These are phyloP conservation scores for Porites lutea DNA, from an alignment of 64 coral and sea anemone species.

Conservation along the genomic window DNA sequence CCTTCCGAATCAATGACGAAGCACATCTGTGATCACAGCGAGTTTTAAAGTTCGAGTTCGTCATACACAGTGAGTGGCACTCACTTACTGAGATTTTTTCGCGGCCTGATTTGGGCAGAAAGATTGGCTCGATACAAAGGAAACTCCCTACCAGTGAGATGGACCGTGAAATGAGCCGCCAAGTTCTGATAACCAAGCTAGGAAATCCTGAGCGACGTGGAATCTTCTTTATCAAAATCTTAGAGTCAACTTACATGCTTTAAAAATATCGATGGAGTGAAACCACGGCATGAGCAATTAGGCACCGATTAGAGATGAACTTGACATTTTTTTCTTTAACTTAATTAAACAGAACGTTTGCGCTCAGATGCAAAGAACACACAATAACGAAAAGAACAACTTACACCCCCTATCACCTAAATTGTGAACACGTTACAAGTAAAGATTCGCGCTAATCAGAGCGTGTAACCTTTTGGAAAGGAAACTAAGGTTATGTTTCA, in stretches of 20 bases:
- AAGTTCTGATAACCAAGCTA: constrained; percentile 15
- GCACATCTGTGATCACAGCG: too few relatives aligned
- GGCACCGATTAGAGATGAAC: neutral
- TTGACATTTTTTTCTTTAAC: too few relatives aligned
- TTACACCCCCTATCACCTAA: neutral
- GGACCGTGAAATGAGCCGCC: neutral
- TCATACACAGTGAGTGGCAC: too few relatives aligned
- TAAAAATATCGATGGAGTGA: neutral
- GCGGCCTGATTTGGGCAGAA: too few relatives aligned
- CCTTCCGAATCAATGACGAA: neutral
- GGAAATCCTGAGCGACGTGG: constrained; percentile 46
- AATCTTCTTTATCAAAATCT: constrained; percentile 43
- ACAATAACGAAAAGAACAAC: too few relatives aligned
- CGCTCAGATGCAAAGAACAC: too few relatives aligned
- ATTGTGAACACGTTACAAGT: neutral
- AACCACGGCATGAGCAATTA: neutral
- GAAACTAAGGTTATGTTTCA: constrained; percentile 37
- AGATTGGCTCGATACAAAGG: too few relatives aligned
- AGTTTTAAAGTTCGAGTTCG: too few relatives aligned
- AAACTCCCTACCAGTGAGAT: neutral
- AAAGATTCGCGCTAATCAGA: neutral
- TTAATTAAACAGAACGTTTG: too few relatives aligned
- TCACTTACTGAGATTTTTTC: neutral
- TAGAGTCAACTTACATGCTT: constrained; percentile 25
- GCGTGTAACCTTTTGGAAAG: neutral